Base-by-base conservation (phyloP, 2,113 vertebrate genomes). In the Corythoichthys haematopterus region DNA sequence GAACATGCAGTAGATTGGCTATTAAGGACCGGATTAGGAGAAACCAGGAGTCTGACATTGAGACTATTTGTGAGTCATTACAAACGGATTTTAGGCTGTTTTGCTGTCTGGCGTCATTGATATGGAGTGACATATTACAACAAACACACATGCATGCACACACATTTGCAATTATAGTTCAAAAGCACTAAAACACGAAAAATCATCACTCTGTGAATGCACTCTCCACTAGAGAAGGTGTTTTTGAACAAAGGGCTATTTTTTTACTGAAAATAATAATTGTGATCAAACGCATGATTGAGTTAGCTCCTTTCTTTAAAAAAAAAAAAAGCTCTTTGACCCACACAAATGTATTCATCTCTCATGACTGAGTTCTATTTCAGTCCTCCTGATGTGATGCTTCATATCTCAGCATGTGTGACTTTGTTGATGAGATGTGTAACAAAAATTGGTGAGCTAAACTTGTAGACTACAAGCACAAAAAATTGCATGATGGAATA, bases 291-390 rank as follows among this genome's bases (percentile, higher is more conserved):
- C 67, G 51, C 59, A 69, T 72, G 12, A 71, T 10, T 76, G 70
- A 79, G 70, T 70, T 65, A 4, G 78, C 70, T 77, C 64, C 12
- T 20, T 37, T 37, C 6, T 14, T 60, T 5, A 36, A 60, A 60
- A 40, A 60, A 7, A 51, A 66, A 80, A 45, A 67, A 57, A 76
- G 68, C 65, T 72, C 64, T 43, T 0, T 86, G 85, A 87, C 85
- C 85, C 72, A 63, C 77, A 56, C 65, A 13, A 62, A 82, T 51
- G 40, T 43, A 73, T 82, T 83, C 68, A 51, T 79, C 69, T 75
- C 59, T 66, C 52, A 46, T 80, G 67, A 71, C 57, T 76, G 68
- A 75, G 75, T 81, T 84, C 88, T 88, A 88, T 88, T 88, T 88
- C 51, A 28, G 75, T 81, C 76, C 67, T 71, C 53, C 70, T 83